A percentile compares a stretch with the other conserved stretches of the same genome.
These are phyloP conservation scores for Bombus ignitus DNA, from an alignment of 1,140 invertebrate species.

Conservation along the genomic window DNA sequence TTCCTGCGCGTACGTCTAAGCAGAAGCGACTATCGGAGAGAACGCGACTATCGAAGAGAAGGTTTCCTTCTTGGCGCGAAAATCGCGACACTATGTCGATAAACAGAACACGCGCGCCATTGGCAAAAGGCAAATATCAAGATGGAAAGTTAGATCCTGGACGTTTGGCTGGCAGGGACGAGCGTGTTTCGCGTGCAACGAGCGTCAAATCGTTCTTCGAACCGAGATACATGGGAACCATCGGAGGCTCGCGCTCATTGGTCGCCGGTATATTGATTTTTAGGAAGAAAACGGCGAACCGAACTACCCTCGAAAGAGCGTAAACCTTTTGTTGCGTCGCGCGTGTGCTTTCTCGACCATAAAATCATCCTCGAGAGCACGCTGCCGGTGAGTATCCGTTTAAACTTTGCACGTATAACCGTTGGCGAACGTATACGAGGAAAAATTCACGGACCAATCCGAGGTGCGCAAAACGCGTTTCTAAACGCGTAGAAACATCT, in stretches of 20 bases:
- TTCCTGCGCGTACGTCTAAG: background rate
- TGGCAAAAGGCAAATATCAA: constrained; percentile 58
- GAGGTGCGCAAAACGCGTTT: background rate
- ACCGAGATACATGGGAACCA: constrained; percentile 38
- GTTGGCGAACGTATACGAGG: background rate
- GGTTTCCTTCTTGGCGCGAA: constrained; percentile 34
- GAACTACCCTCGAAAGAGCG: constrained; percentile 40
- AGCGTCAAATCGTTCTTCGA: constrained; percentile 36
- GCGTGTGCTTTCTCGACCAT: constrained; percentile 25
- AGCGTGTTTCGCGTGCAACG: constrained; percentile 25
- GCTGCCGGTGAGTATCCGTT: background rate
- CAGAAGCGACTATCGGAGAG: no score
- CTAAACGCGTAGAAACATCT: background rate
- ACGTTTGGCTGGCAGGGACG: background rate
- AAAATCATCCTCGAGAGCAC: constrained; percentile 30
- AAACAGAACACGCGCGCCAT: constrained; percentile 5
- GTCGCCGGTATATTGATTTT: constrained; percentile 58
- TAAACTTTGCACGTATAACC: background rate
- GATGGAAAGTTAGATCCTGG: constrained; percentile 58
- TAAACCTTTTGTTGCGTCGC: constrained; percentile 39
- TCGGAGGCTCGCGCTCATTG: constrained; percentile 33
- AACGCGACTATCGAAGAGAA: background rate
- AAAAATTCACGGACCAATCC: background rate
- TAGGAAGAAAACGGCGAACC: constrained; percentile 36
- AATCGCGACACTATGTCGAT: constrained; percentile 32